These are phyloP conservation scores for Coptodon rendalli DNA, from an alignment of 2,113 vertebrate genomes.

Conservation along the genomic window DNA sequence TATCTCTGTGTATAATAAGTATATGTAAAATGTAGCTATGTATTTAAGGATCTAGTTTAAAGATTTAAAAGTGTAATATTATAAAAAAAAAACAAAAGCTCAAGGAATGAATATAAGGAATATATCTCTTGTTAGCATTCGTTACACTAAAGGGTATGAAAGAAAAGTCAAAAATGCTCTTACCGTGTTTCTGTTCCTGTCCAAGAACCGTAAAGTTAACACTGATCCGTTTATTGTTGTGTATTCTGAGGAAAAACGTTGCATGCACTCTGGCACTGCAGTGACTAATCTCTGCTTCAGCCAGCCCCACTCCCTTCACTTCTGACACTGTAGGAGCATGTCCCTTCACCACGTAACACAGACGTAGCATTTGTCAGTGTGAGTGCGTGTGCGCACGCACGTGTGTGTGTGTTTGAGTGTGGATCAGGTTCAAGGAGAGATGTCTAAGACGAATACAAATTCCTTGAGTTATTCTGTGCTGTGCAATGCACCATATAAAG, in stretches of 20 bases:
- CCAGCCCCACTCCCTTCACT: background rate
- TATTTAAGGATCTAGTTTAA: background rate
- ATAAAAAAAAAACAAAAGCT: background rate
- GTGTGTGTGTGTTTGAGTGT: background rate
- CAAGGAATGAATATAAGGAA: background rate
- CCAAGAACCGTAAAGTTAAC: background rate
- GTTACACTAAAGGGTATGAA: background rate
- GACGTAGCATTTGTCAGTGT: background rate
- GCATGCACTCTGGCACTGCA: background rate
- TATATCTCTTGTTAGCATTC: background rate
- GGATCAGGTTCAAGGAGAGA: background rate
- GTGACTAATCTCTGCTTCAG: background rate
- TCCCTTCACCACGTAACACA: background rate
- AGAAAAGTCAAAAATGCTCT: background rate
- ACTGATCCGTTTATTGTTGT: background rate
- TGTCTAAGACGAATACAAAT: background rate
- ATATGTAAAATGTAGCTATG: background rate
- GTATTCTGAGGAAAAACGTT: background rate
- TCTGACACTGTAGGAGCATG: background rate
- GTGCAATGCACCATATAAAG: background rate
- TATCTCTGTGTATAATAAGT: background rate
- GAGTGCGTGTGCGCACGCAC: background rate
- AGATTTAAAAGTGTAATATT: background rate
- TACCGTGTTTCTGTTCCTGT: constrained; percentile 8
- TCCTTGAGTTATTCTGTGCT: too few relatives aligned